Evolutionary conservation across 2,113 vertebrate genomes (phyloP).

Genomic region (Cottus gobio): DNA sequence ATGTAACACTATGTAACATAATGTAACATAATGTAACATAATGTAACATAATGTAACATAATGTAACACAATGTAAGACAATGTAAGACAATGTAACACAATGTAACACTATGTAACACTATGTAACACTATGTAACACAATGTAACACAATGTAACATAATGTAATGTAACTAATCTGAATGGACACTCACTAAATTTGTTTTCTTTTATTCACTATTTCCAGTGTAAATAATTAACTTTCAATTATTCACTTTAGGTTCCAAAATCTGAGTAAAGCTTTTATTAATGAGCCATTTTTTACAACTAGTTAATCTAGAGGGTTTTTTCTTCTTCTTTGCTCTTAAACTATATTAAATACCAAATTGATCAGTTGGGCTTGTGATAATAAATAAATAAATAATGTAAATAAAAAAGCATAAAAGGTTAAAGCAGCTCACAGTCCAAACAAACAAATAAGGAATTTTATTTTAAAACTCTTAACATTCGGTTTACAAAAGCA

Average conservation of each 20-base stretch:
- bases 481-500: background rate
- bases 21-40: background rate
- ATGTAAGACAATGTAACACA: no score
- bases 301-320: no score
- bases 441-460: no score
- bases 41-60: background rate
- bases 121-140: no score
- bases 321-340: background rate
- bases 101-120: no score
- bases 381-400: no score
- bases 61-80: no score
- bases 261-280: background rate
- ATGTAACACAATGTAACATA: no score
- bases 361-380: background rate
- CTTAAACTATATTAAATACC: background rate
- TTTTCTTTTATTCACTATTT: background rate
- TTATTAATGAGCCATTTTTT: background rate
- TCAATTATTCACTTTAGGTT: background rate
- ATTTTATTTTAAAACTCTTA: no score
- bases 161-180: background rate
- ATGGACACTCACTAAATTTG: background rate
- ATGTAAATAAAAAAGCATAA: background rate
- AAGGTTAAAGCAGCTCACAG: no score
- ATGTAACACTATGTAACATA: background rate
- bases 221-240: background rate